Evolutionary conservation across 2,113 vertebrate genomes (phyloP), one percentile per base, ranked within the genome.

Genomic region (Nothocercus nigrocapillus): DNA sequence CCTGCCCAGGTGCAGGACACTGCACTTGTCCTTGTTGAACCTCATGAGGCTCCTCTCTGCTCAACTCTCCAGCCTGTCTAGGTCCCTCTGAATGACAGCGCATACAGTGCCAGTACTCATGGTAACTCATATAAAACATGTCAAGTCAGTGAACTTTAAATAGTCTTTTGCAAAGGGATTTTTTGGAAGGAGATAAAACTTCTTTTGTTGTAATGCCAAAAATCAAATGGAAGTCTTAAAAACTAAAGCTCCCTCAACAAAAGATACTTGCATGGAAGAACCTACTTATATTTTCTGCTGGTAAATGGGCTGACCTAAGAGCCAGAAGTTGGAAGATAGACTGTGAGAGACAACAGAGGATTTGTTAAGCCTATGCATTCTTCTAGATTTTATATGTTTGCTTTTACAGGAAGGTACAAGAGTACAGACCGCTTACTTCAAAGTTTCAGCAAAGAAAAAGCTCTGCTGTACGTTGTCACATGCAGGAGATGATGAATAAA

Each of bases 371-470:
- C 32, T 79, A 21, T 2, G 2, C 14, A 45, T 68, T 95, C 22
- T 53, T 83, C 16, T 64, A 85, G 28, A 70, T 47, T 42, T 32
- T 21, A 36, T 66, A 86, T 38, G 20, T 7, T 42, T 73, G 22
- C 32, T 94, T 86, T 88, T 63, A 75, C 13, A 69, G 51, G 27
- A 61, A 81, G 21, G 78, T 34, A 21, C 17, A 73, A 40, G 34
- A 88, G 5, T 36, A 21, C 90, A 87, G 66, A 89, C 8, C 45
- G 93, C 99, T 98, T 98, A 99, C 99, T 99, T 99, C 85, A 99
- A 98, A 20, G 99, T 99, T 97, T 99, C 99, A n/a, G 99, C 99
- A 85, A 99, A 98, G 97, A 99, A 99, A 98, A 99, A 99, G 97
- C 99, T 99, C 97, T 99, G 99, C 97, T 99, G 99, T 58, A 99